Conservation (phyloP, 2,113 vertebrate genomes). For the Colistium nudipinnis region DNA sequence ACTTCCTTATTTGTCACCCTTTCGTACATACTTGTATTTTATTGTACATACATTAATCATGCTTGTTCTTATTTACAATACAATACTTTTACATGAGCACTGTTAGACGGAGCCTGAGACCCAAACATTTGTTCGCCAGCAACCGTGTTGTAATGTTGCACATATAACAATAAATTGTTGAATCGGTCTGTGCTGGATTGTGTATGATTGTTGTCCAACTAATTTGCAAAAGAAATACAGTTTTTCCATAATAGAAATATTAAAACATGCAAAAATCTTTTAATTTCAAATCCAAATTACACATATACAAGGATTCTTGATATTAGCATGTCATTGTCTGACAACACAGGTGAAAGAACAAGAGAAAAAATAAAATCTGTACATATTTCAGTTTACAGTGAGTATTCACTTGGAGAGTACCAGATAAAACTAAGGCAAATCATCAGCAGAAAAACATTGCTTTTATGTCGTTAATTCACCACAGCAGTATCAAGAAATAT, state of each 20-base stretch:
- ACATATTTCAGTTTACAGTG: constrained; percentile 96
- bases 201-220: background rate
- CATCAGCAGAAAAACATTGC: constrained; percentile 77
- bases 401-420: constrained; percentile 86
- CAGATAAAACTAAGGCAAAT: constrained; percentile 86
- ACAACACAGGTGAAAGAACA: constrained; percentile 88
- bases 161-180: too few species aligned
- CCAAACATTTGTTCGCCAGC: too few species aligned
- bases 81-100: too few species aligned
- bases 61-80: too few species aligned
- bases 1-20: too few species aligned
- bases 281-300: constrained; percentile 98
- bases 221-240: constrained; percentile 84
- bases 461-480: constrained; percentile 56
- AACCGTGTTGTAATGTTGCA: too few species aligned
- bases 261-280: constrained; percentile 99
- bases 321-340: constrained; percentile 88
- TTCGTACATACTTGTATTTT: too few species aligned
- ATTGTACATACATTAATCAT: too few species aligned
- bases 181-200: background rate
- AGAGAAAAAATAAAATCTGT: constrained; percentile 87
- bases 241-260: constrained; percentile 90
- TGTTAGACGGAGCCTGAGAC: too few species aligned
- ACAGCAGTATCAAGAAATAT: constrained; percentile 81
- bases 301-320: constrained; percentile 93